A percentile compares a stretch with the other conserved stretches of the same genome.
These are phyloP conservation scores for Peromyscus nudipes DNA, from an alignment of 2,797 vertebrate species.

Conservation along the genomic window DNA sequence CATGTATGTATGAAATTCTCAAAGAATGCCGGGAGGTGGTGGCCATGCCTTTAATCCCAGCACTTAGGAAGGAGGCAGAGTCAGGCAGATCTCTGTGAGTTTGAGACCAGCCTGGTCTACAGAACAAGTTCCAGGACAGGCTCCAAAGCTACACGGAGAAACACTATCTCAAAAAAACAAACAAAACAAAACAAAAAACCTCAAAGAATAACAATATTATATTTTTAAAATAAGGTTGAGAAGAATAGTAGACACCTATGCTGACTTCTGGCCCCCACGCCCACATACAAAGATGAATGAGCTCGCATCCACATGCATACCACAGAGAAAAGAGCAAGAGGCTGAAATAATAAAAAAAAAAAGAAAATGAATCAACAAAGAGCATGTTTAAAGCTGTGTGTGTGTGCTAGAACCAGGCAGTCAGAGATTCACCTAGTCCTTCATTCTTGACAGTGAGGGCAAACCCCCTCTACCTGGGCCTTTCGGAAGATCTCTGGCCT, in stretches of 20 bases:
- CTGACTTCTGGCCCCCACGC: background rate
- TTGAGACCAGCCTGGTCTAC: too few relatives aligned
- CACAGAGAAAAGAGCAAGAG: background rate
- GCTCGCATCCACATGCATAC: background rate
- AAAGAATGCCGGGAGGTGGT: too few relatives aligned
- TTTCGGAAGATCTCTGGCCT: background rate
- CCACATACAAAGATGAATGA: background rate
- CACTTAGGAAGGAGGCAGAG: too few relatives aligned
- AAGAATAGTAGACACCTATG: background rate
- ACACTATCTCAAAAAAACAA: too few relatives aligned
- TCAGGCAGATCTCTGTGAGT: too few relatives aligned
- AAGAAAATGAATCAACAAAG: background rate
- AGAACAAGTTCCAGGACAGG: too few relatives aligned
- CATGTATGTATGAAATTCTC: too few relatives aligned
- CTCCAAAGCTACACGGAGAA: too few relatives aligned
- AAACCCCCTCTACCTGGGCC: background rate
- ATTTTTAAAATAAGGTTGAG: background rate
- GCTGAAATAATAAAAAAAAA: background rate
- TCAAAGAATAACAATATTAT: background rate
- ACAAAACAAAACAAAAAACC: too few relatives aligned
- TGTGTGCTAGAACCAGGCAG: background rate
- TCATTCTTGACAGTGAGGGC: background rate
- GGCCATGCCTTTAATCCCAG: too few relatives aligned
- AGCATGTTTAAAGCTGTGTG: conserved; percentile 24
- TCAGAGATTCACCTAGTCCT: background rate